Conservation (phyloP, 2,888 invertebrate species). For the Drosophila austrosaltans region DNA sequence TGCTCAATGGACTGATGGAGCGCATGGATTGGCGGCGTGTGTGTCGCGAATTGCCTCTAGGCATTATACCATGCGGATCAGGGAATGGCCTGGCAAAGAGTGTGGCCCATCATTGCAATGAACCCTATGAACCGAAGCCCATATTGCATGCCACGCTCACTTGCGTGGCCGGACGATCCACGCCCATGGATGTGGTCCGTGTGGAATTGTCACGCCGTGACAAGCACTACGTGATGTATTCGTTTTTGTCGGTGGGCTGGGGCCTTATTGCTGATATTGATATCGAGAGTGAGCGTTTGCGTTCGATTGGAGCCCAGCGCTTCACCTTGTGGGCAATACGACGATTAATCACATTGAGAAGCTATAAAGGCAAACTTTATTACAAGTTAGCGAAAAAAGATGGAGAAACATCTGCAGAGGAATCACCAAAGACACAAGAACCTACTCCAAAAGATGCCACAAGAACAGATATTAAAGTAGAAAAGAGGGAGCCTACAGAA, state of each 20-base stretch:
- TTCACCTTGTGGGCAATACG: slow-evolving; percentile 96
- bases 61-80: slow-evolving; percentile 97
- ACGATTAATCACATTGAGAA: slow-evolving; percentile 91
- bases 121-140: slow-evolving; percentile 92
- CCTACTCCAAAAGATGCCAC: neutral
- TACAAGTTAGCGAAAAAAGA: slow-evolving; percentile 85
- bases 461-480: neutral
- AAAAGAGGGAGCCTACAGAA: neutral
- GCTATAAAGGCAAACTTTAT: slow-evolving; percentile 93
- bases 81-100: slow-evolving; percentile 97
- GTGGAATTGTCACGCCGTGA: slow-evolving; percentile 87
- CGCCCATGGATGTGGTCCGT: slow-evolving; percentile 94
- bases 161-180: slow-evolving; percentile 88
- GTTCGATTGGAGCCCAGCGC: slow-evolving; percentile 94
- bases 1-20: slow-evolving; percentile 95
- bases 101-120: slow-evolving; percentile 90
- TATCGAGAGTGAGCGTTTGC: slow-evolving; percentile 97
- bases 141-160: slow-evolving; percentile 91
- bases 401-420: neutral
- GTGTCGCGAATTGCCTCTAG: slow-evolving; percentile 91
- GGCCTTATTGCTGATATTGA: slow-evolving; percentile 98
- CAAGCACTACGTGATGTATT: slow-evolving; percentile 88
- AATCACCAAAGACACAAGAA: neutral
- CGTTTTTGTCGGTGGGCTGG: slow-evolving; percentile 98
- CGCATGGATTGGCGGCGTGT: slow-evolving; percentile 94